Evolutionary conservation across 2,113 vertebrate genomes (phyloP).

Genomic region (Chamaetylas fuelleborni): DNA sequence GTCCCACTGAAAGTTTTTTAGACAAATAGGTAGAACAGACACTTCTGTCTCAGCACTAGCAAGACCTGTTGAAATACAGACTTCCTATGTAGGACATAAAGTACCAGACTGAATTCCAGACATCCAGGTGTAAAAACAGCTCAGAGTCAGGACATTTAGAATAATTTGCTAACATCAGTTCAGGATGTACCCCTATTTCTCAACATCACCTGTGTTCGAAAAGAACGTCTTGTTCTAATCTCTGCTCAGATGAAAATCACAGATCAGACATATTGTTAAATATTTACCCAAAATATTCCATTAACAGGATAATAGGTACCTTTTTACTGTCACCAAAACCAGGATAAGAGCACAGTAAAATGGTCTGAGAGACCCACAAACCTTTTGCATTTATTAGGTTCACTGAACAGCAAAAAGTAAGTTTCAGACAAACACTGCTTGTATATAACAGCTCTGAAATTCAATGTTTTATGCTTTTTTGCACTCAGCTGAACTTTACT

Average conservation of each 20-base stretch:
- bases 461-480: neutral
- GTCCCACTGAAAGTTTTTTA: neutral
- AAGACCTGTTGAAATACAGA: neutral
- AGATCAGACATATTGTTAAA: neutral
- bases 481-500: neutral
- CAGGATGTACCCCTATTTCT: neutral
- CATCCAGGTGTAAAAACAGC: neutral
- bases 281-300: neutral
- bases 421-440: neutral
- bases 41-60: neutral
- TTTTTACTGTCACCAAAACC: neutral
- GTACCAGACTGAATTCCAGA: neutral
- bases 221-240: neutral
- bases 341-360: neutral
- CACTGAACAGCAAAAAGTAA: neutral
- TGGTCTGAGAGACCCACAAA: neutral
- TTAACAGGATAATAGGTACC: neutral
- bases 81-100: neutral
- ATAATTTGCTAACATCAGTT: neutral
- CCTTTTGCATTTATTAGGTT: neutral
- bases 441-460: neutral
- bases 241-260: neutral
- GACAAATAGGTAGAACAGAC: neutral
- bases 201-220: neutral
- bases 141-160: neutral